Conservation (phyloP, 2,797 vertebrate genomes). For the Echiichthys vipera region DNA sequence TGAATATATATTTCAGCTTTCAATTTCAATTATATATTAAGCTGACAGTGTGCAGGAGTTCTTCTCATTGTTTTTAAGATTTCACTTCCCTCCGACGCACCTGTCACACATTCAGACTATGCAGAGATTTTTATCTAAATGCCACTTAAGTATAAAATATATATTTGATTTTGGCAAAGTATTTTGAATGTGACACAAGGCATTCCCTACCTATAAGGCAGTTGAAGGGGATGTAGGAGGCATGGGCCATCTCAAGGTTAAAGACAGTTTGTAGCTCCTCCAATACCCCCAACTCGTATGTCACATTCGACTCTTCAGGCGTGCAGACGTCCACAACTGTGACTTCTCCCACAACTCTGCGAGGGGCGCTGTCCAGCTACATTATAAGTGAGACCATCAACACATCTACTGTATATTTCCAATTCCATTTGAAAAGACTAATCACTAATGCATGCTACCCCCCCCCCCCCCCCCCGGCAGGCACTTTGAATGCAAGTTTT, state of each 20-base stretch:
- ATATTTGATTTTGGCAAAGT: background rate
- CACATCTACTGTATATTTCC: background rate
- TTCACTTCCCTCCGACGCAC: too few relatives aligned
- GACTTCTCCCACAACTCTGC: conserved; percentile 84
- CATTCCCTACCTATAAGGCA: conserved; percentile 92
- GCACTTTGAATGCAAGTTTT: conserved; percentile 9
- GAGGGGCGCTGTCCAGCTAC: conserved; percentile 79
- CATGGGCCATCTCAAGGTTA: conserved; percentile 95
- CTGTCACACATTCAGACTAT: too few relatives aligned
- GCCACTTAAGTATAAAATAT: background rate
- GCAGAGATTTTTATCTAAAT: too few relatives aligned
- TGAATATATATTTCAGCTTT: too few relatives aligned
- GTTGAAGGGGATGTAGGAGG: conserved; percentile 95
- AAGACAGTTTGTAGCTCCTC: conserved; percentile 95
- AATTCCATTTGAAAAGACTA: conserved; percentile 8
- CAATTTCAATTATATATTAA: too few relatives aligned
- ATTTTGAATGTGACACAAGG: too few relatives aligned
- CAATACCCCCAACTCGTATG: conserved; percentile 87
- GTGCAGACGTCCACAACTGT: conserved; percentile 85
- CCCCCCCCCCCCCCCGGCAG: too few relatives aligned
- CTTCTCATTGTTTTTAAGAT: too few relatives aligned
- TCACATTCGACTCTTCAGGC: conserved; percentile 78
- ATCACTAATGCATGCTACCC: too few relatives aligned
- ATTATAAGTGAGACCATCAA: conserved; percentile 18
- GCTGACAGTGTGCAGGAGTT: too few relatives aligned